Percentiles rank a stretch among this genome's conserved stretches.
Evolutionary conservation across 2,888 invertebrate species (phyloP).

Genomic region (Archips crataeganus): DNA sequence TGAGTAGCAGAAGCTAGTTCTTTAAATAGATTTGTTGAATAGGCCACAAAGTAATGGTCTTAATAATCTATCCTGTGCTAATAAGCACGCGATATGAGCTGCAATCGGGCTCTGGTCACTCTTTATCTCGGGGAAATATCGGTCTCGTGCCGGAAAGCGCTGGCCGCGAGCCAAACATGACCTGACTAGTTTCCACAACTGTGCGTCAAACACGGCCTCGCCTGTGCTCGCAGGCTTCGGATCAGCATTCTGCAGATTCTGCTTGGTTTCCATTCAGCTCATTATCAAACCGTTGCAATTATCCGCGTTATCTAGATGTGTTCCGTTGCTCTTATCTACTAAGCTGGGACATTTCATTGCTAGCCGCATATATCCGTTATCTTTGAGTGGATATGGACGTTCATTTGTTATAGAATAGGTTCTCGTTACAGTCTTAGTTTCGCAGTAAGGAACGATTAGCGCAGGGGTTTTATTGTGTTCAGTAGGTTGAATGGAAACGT

Average conservation of each 20-base stretch:
- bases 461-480: constrained; percentile 34
- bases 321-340: constrained; percentile 23
- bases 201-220: constrained; percentile 35
- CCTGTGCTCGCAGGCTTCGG: not conserved
- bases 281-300: constrained; percentile 24
- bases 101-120: constrained; percentile 54
- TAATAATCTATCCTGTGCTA: constrained; percentile 47
- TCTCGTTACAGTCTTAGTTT: constrained; percentile 13
- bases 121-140: constrained; percentile 76
- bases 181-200: constrained; percentile 60
- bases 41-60: constrained; percentile 9
- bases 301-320: constrained; percentile 27
- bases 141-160: constrained; percentile 68
- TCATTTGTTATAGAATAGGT: constrained; percentile 20
- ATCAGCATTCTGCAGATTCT: constrained; percentile 4
- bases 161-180: constrained; percentile 69
- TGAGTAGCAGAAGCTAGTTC: not conserved
- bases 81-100: constrained; percentile 46
- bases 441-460: constrained; percentile 16
- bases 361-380: constrained; percentile 26
- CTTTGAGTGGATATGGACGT: constrained; percentile 6
- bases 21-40: not conserved
- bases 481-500: constrained; percentile 45
- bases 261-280: constrained; percentile 23
- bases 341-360: constrained; percentile 23